phyloP scores from a whole-genome alignment of 2,797 vertebrate genomes.

The Heliangelus exortis region DNA sequence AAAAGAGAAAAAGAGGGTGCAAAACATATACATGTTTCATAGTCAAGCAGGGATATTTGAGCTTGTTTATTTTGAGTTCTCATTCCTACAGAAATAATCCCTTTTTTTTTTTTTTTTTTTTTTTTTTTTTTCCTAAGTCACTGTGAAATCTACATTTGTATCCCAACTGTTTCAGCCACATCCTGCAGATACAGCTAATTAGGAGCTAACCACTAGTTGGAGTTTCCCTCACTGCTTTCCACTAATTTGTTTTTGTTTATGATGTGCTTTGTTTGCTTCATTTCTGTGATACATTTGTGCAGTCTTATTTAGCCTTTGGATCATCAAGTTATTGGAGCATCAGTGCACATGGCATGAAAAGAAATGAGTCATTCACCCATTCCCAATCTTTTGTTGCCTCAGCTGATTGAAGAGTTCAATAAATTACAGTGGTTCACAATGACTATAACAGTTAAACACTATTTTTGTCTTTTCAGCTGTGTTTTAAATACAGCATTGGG shows the following conservation, averaged over 20 bases:
- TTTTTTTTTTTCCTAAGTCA: not conserved
- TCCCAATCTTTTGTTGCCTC: constrained; percentile 79
- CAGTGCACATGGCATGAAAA: constrained; percentile 74
- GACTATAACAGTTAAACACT: constrained; percentile 81
- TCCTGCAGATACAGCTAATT: constrained; percentile 49
- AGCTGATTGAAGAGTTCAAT: constrained; percentile 84
- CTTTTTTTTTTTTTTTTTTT: not conserved
- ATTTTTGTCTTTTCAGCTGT: constrained; percentile 83
- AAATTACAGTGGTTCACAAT: constrained; percentile 81
- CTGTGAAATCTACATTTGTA: not conserved
- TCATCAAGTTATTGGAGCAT: constrained; percentile 77
- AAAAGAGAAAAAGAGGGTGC: not conserved
- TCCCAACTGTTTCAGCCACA: constrained; percentile 10
- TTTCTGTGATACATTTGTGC: constrained; percentile 69
- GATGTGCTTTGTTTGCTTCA: constrained; percentile 64
- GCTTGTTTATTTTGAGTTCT: not conserved
- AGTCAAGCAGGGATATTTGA: not conserved
- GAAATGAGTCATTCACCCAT: constrained; percentile 80
- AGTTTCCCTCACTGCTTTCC: constrained; percentile 58
- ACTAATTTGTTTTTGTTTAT: constrained; percentile 71
- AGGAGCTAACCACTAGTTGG: constrained; percentile 27
- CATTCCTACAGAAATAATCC: not conserved
- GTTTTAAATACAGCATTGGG: constrained; percentile 80
- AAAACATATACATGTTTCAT: not conserved
- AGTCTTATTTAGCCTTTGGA: constrained; percentile 76